Evolutionary conservation across 2,113 vertebrate species (phyloP).

Genomic region (Dasyprocta punctata): DNA sequence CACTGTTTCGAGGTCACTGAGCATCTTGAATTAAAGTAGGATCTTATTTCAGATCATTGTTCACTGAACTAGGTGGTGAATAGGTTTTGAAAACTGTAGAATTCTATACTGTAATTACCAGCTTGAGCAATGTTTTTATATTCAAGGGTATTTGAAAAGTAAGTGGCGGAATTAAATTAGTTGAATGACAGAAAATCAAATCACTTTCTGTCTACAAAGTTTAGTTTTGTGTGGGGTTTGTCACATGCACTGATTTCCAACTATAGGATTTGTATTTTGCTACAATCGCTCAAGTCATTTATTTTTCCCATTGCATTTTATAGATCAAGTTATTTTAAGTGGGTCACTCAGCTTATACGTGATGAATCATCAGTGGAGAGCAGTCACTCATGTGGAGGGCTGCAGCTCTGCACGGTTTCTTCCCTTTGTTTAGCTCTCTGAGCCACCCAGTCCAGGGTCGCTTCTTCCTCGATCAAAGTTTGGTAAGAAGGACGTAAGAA

Average conservation of each 20-base stretch:
- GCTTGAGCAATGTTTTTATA: background rate
- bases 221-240: background rate
- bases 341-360: background rate
- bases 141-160: background rate
- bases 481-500: background rate
- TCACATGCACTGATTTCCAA: background rate
- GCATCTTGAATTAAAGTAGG: background rate
- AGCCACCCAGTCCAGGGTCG: background rate
- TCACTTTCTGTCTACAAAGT: background rate
- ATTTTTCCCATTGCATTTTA: background rate
- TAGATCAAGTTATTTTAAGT: background rate
- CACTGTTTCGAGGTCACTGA: background rate
- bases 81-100: background rate
- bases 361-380: background rate
- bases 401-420: background rate
- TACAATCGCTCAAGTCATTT: background rate
- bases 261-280: background rate
- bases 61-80: background rate
- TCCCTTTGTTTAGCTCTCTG: background rate
- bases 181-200: background rate
- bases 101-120: background rate
- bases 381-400: background rate
- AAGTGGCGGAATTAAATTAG: background rate
- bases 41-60: conserved; percentile 1
- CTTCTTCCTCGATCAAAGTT: background rate